These are phyloP conservation scores for Tridacna gigas DNA, from an alignment of 2,888 invertebrate species.

Conservation along the genomic window DNA sequence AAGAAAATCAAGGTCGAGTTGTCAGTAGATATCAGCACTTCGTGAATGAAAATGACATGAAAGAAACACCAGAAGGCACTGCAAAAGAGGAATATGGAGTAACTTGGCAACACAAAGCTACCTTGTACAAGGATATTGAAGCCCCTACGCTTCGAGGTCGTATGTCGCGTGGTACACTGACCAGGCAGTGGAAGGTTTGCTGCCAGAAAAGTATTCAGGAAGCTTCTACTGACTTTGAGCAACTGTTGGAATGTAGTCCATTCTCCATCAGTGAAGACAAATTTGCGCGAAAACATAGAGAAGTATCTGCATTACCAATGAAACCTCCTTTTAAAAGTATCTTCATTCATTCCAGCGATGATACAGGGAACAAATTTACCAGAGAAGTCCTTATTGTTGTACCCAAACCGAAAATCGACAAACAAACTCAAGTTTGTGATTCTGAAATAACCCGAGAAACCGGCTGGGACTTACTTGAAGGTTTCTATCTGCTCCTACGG, in stretches of 20 bases:
- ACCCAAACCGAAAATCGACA: slow-evolving; percentile 61
- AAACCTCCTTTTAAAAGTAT: slow-evolving; percentile 44
- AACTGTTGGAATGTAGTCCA: background rate
- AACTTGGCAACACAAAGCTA: background rate
- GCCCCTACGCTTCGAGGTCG: background rate
- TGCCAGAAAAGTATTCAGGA: slow-evolving; percentile 36
- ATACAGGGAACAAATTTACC: background rate
- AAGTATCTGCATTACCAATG: slow-evolving; percentile 1
- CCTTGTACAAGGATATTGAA: background rate
- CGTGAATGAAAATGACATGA: slow-evolving; percentile 36
- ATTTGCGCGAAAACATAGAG: background rate
- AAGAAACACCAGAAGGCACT: slow-evolving; percentile 10
- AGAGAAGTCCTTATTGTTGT: slow-evolving; percentile 43
- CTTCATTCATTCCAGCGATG: slow-evolving; percentile 19
- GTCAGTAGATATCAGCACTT: slow-evolving; percentile 8
- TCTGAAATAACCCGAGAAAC: slow-evolving; percentile 70
- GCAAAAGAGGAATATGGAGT: background rate
- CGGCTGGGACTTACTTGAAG: slow-evolving; percentile 63
- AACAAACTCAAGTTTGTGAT: slow-evolving; percentile 61
- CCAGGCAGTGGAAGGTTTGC: slow-evolving; percentile 38
- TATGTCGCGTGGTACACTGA: slow-evolving; percentile 23
- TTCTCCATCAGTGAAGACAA: background rate
- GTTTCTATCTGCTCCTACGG: slow-evolving; percentile 45
- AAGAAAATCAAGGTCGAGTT: background rate
- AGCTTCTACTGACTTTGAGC: slow-evolving; percentile 26